Base-by-base conservation (phyloP, 2,888 invertebrate species). In the Philereme transversata region DNA sequence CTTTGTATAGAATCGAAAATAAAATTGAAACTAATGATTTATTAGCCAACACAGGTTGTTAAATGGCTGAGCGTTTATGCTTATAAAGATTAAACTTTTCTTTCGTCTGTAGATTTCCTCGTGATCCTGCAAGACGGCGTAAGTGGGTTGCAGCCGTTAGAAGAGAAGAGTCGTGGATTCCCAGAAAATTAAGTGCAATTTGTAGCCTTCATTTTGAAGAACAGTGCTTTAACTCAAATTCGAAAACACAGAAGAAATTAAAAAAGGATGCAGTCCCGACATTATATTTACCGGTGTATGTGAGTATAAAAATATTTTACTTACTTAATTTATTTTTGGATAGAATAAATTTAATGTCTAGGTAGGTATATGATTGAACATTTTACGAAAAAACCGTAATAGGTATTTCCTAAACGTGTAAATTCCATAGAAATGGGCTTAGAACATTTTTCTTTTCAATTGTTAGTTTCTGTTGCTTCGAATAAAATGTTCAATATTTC, bases 171-270 rank as follows among this genome's bases (percentile, higher is more conserved):
- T 59, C 63, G 8, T 63, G 63, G 63, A 63, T 63, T 44, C 63
- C 63, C n/a, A 59, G 63, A 36, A 63, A 63, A 52, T 56, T 63
- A 0, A 63, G 63, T 43, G 56, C 63, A 35, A 63, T 63, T 52
- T 63, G 63, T 40, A 63, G 63, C 10, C 59, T 56, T 33, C 63
- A 63, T 50, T 63, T 63, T 55, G 63, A 59, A 60, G 63, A 63
- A 11, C 59, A 59, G 7, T 63, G 63, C 34, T 63, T 63, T 40
- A 63, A 63, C 49, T 43, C 63, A 38, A 63, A 63, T 59, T 63
- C 63, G 4, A 63, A 63, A 56, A 63, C 63, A 46, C 63, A 63
- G 44, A 63, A 53, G 43, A 63, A 63, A 63, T 46, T 63, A 11
- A 63, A 60, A 46, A 63, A 63, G 10, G 63, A 63, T 48, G 63